Evolutionary conservation across 2,888 invertebrate species (phyloP).

Genomic region (Aelia acuminata): DNA sequence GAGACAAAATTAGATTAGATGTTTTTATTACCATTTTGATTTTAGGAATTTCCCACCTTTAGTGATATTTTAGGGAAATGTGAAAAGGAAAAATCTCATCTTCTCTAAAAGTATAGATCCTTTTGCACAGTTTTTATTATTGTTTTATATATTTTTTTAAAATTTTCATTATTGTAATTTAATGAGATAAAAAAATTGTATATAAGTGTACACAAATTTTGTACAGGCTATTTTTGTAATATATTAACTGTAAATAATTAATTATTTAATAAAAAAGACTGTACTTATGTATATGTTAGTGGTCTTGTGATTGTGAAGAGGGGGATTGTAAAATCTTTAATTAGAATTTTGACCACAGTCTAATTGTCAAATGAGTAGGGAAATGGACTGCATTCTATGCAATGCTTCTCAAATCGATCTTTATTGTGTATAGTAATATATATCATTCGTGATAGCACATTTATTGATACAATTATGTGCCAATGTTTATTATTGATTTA

Average conservation of each 20-base stretch:
- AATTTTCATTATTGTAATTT: constrained; percentile 55
- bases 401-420: constrained; percentile 34
- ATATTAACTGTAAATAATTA: constrained; percentile 54
- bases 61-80: constrained; percentile 56
- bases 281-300: constrained; percentile 63
- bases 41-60: constrained; percentile 56
- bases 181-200: constrained; percentile 51
- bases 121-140: constrained; percentile 56
- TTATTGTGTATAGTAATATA: constrained; percentile 33
- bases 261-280: constrained; percentile 63
- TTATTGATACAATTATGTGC: constrained; percentile 61
- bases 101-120: constrained; percentile 57
- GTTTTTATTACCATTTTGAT: constrained; percentile 55
- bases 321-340: constrained; percentile 37
- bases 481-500: constrained; percentile 62
- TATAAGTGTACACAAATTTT: constrained; percentile 58
- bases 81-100: constrained; percentile 53
- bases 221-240: constrained; percentile 59
- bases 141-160: constrained; percentile 55
- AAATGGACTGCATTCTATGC: not conserved
- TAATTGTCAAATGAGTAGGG: constrained; percentile 39
- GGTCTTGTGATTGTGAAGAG: constrained; percentile 59
- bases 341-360: constrained; percentile 32
- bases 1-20: constrained; percentile 38
- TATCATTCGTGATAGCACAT: constrained; percentile 62